Conservation (phyloP, 2,797 vertebrate species). For the Ceryle rudis region DNA sequence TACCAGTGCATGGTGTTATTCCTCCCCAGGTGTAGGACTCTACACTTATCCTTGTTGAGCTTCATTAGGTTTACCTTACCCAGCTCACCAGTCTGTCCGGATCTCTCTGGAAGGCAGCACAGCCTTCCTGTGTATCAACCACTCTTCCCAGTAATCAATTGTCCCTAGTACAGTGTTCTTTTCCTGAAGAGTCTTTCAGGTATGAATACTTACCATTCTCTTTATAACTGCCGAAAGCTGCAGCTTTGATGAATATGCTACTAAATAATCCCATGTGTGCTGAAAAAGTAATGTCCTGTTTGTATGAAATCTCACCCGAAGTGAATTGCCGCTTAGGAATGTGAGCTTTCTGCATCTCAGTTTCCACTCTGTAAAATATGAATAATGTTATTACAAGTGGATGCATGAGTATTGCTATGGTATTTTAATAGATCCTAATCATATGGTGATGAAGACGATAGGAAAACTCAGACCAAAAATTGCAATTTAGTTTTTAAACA, state of each 20-base stretch:
- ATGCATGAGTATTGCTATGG: neutral
- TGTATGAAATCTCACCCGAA: neutral
- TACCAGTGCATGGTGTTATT: too few species aligned
- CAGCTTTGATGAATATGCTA: fast-evolving
- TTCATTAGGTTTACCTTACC: too few species aligned
- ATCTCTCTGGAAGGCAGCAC: too few species aligned
- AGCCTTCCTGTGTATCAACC: too few species aligned
- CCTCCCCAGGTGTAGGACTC: too few species aligned
- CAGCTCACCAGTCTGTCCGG: too few species aligned
- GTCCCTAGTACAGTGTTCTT: neutral
- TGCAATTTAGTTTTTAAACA: neutral
- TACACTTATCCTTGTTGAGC: too few species aligned
- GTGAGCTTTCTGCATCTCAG: neutral
- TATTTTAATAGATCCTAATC: neutral
- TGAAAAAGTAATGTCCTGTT: neutral
- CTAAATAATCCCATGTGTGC: neutral
- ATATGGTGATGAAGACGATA: neutral
- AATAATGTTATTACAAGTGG: neutral
- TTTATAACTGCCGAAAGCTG: neutral
- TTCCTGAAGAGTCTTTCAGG: neutral
- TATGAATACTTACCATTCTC: neutral
- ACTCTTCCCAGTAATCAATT: fast-evolving
- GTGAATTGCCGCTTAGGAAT: neutral
- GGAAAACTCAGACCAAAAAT: neutral
- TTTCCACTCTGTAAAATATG: neutral